Evolutionary conservation across 2,113 vertebrate species (phyloP), one percentile per base, ranked within the genome.

Genomic region (Archilochus colubris): DNA sequence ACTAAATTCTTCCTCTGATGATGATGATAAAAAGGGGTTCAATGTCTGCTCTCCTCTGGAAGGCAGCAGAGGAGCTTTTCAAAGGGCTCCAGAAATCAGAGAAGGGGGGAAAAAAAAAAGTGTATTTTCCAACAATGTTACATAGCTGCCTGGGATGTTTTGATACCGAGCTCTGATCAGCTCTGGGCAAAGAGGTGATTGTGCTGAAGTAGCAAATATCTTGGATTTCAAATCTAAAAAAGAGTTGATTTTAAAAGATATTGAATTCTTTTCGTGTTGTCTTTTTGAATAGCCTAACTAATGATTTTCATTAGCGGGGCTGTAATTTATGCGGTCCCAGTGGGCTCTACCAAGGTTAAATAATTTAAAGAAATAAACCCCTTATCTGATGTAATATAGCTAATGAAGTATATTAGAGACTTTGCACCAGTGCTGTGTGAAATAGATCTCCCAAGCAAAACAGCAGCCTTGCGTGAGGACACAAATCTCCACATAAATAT

Each of bases 301-400:
- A 97, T 98, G 97, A 97, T 98, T 98, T 98, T 98, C 97, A 98
- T 98, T 98, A 98, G 97, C 24, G 80, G 96, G 94, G 94, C 95
- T 82, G 92, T 97, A 97, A 98, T 97, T 98, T 97, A 97, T 97
- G 94, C 89, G 84, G 95, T 98, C 96, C 97, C 96, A 94, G 92
- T 91, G 96, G 94, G 97, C 97, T 86, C 94, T 91, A 84, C 88
- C 94, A 97, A 97, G 97, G 97, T 98, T 98, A 97, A 98, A 98
- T 98, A 98, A 98, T 98, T 98, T 97, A 98, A 97, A 94, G 97
- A 95, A 97, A 97, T 96, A 96, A 98, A 95, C 19, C 93, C 94
- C 66, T 97, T 94, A 94, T 97, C 97, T 96, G 94, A 96, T 95
- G 89, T 89, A 97, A 97, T 89, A 85, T 31, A 95, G 94, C 97